Base-by-base conservation (phyloP, 2,888 invertebrate genomes). In the Atherix ibis region DNA sequence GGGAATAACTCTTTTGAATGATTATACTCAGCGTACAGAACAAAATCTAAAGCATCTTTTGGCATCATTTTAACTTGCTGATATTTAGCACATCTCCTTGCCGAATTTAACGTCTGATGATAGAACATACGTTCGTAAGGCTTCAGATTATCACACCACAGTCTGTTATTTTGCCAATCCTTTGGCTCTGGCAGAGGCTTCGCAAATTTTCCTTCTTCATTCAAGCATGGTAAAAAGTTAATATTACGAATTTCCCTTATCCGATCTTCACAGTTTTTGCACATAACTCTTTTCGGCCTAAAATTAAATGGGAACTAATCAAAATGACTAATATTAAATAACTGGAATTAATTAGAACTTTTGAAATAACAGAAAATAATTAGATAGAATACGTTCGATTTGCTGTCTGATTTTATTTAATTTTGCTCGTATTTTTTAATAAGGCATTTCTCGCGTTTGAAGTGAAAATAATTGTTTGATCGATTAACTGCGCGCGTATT, bases 41-140 rank as follows among this genome's bases (percentile, higher is more conserved):
- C 59, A 34, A 79, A 63, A 51, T 84, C 84, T 37, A 84, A 59
- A 29, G 72, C 68, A 51, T 83, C 81, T 15, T 65, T 60, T 1
- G 81, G 80, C 18, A 57, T 48, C 30, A 45, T 43, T 2, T 46
- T 38, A 37, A 47, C 48, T 9, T 46, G 49, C 6, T 48, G 43
- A 43, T 62, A 69, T 28, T 61, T 52, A 24, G 58, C 60, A 46
- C 54, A 62, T 42, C 63, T 55, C 18, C 68, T 59, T 5, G 65
- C 62, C 19, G 67, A 68, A 39, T 64, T 63, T 40, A 70, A 53
- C 0, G 70, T 70, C 43, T 70, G 67, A 42, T 69, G 68, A 36
- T 62, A 59, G 43, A 54, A 64, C 31, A 69, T 49, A 4, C 69
- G 56, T 37, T 68, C 58, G 37, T 54, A 56, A 1, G 66, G 60